Evolutionary conservation across 2,888 invertebrate genomes (phyloP), one percentile per base, ranked within the genome.

Genomic region (Ennomos fuscantarius): DNA sequence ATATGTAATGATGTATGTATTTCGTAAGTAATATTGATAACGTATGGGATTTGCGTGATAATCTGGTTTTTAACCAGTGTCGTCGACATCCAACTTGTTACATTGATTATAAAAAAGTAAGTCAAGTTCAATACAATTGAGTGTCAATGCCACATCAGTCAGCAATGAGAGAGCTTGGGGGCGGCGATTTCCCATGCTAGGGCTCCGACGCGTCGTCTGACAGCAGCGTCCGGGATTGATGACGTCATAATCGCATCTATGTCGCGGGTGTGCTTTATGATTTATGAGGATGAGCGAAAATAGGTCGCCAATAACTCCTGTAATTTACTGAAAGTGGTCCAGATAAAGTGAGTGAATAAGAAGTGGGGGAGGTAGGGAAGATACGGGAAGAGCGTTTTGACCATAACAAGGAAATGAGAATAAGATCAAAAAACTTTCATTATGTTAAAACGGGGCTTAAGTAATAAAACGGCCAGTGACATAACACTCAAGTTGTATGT

Each of bases 111-210:
- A 51, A 76, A 74, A 72, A 79, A 74, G 73, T 78, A 68, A 76
- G 79, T 68, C 76, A 82, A 82, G 81, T 82, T 84, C 78, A 58
- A 75, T 74, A 79, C 79, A 81, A 84, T 80, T 78, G 82, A 71
- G 74, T 78, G 78, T 76, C 79, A 82, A 82, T 84, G 80, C 76
- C 82, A 71, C 53, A 64, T 66, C 59, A 68, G 55, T 60, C 64
- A 55, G 52, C 63, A 61, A 68, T 67, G 74, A 71, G 75, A 74
- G 74, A 60, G 63, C 60, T 68, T 70, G 75, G 73, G 82, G 82
- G 81, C 78, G 79, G 63, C 74, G 71, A 71, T 82, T 86, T 88
- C 87, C 88, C 84, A 83, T 79, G 78, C 76, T 68, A 68, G 75
- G 72, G 72, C 69, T 62, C 60, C 53, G 47, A 24, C 51, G 69